phyloP scores from a whole-genome alignment of 35 echinoderm and acorn worm genomes.

The Apostichopus japonicus region DNA sequence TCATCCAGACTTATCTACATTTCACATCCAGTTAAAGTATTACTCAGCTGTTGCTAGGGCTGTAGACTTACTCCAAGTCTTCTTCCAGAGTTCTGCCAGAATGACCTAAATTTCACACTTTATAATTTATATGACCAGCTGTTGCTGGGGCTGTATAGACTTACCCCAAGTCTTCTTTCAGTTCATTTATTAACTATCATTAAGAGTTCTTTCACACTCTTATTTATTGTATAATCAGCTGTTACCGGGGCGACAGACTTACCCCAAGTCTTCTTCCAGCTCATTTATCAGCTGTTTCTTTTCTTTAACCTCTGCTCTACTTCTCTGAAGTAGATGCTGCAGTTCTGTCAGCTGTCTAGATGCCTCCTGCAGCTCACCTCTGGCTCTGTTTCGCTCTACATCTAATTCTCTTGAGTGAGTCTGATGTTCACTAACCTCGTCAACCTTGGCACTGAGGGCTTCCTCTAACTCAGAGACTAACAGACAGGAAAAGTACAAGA shows the following conservation, averaged over 20 bases:
- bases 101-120: too few species aligned
- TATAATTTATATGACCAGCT: not conserved
- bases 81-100: not conserved
- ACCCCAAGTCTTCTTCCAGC: conserved; percentile 72
- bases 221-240: not conserved
- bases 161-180: conserved; percentile 71
- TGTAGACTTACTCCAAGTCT: conserved; percentile 7
- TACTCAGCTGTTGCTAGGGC: not conserved
- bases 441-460: conserved; percentile 19
- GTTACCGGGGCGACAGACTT: not conserved
- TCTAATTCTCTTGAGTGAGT: conserved; percentile 68
- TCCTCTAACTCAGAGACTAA: conserved; percentile 62
- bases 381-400: conserved; percentile 61
- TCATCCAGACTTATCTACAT: not conserved
- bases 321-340: conserved; percentile 77
- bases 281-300: conserved; percentile 72
- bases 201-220: too few species aligned
- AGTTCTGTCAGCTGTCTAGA: conserved; percentile 78
- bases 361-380: conserved; percentile 74
- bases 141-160: not conserved
- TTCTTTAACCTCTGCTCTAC: conserved; percentile 69
- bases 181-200: conserved; percentile 55
- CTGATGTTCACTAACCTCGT: conserved; percentile 52
- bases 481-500: not conserved
- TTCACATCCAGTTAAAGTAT: not conserved